Percentiles rank a stretch among this genome's conserved stretches.
Conservation (phyloP, 2,888 invertebrate species). For the Cecidostiba fungosa region DNA sequence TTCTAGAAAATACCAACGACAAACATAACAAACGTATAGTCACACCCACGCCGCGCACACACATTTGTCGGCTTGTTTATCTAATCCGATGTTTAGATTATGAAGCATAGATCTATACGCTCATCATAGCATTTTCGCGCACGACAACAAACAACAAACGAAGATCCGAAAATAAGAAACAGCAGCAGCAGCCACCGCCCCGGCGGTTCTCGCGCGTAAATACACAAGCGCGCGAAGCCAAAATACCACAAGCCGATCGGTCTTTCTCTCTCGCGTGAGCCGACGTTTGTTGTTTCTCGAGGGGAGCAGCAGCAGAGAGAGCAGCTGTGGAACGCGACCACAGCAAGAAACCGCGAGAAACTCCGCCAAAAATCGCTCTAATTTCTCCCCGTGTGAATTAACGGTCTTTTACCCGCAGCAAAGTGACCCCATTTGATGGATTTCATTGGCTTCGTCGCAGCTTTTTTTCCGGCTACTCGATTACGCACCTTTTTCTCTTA, state of each 20-base stretch:
- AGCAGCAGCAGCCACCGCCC: background rate
- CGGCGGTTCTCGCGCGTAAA: constrained; percentile 46
- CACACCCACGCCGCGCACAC: background rate
- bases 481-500: constrained; percentile 42
- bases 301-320: constrained; percentile 13
- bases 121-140: constrained; percentile 27
- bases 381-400: constrained; percentile 57
- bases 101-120: background rate
- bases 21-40: background rate
- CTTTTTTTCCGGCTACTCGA: constrained; percentile 34
- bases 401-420: constrained; percentile 33
- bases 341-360: constrained; percentile 49
- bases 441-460: constrained; percentile 50
- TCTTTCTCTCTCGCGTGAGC: constrained; percentile 65
- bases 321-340: constrained; percentile 42
- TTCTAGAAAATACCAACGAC: background rate
- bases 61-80: background rate
- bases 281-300: constrained; percentile 69
- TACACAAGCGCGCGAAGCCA: constrained; percentile 63
- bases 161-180: constrained; percentile 54
- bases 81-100: background rate
- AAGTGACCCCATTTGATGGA: constrained; percentile 51
- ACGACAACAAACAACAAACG: constrained; percentile 62
- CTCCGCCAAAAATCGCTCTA: constrained; percentile 65
- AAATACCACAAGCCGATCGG: constrained; percentile 69